Evolutionary conservation across 2,888 invertebrate genomes (phyloP).

Genomic region (Rotaria socialis): DNA sequence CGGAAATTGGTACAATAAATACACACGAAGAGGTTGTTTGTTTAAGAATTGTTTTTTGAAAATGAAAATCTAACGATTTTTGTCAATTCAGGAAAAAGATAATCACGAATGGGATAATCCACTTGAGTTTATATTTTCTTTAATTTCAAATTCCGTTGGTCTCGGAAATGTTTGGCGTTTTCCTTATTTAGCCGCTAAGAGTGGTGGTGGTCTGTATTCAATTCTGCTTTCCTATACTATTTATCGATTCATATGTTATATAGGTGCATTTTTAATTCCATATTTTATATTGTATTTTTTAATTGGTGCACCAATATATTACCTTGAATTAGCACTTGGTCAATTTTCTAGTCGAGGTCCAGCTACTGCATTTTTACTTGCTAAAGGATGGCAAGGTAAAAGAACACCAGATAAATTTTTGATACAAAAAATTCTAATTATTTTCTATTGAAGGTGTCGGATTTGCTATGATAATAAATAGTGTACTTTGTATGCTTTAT

Average conservation of each 20-base stretch:
- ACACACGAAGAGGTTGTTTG: background rate
- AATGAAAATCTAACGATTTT: too few species aligned
- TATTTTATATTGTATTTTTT: slow-evolving; percentile 12
- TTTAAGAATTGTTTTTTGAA: too few species aligned
- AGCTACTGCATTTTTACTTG: background rate
- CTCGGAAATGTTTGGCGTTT: slow-evolving; percentile 29
- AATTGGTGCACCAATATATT: slow-evolving; percentile 19
- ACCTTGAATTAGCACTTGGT: slow-evolving; percentile 13
- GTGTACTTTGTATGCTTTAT: background rate
- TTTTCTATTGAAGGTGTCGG: background rate
- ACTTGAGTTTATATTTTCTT: background rate
- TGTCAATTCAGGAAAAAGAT: background rate
- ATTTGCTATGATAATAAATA: slow-evolving; percentile 15
- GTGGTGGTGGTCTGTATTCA: background rate
- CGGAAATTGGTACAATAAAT: background rate
- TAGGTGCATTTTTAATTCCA: slow-evolving; percentile 10
- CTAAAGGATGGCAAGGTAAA: slow-evolving; percentile 16
- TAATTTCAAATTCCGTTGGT: background rate
- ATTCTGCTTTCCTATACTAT: too few species aligned
- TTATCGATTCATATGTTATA: too few species aligned
- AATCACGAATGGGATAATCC: background rate
- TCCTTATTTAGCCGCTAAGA: slow-evolving; percentile 16
- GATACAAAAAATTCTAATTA: too few species aligned
- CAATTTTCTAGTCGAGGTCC: slow-evolving; percentile 24
- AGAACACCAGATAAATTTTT: too few species aligned